A percentile compares a stretch with the other conserved stretches of the same genome.
Conservation (phyloP, 2,797 vertebrate species). For the Enteromius thamalakanensis region DNA sequence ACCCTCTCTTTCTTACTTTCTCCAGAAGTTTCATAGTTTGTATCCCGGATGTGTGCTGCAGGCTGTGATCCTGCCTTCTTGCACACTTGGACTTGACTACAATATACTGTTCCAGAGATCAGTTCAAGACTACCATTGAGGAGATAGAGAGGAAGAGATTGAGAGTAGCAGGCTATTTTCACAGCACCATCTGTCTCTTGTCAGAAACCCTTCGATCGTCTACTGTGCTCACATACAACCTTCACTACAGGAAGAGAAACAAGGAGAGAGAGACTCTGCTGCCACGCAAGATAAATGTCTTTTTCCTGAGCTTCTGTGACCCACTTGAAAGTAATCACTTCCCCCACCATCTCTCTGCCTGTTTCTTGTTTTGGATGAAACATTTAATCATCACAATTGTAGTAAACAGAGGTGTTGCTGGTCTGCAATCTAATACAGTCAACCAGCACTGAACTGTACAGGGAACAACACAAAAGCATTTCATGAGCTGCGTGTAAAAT, state of each 20-base stretch:
- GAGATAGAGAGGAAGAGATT: not conserved
- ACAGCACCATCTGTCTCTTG: constrained; percentile 50
- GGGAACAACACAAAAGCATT: not conserved
- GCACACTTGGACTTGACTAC: not conserved
- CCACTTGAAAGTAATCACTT: constrained; percentile 54
- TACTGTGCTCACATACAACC: constrained; percentile 32
- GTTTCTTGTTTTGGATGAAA: constrained; percentile 45
- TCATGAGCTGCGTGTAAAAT: not conserved
- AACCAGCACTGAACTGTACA: constrained; percentile 17
- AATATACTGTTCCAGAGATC: constrained; percentile 16
- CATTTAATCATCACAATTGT: constrained; percentile 46
- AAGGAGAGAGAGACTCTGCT: constrained; percentile 29
- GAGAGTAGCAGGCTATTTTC: constrained; percentile 27
- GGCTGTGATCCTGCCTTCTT: not conserved
- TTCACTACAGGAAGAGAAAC: constrained; percentile 22
- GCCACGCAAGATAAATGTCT: constrained; percentile 49
- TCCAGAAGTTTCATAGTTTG: not conserved
- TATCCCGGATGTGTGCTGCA: constrained; percentile 9
- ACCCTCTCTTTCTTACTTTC: not conserved
- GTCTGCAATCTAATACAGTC: constrained; percentile 23
- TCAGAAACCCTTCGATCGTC: constrained; percentile 41
- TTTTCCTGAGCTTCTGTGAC: constrained; percentile 45
- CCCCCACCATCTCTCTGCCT: constrained; percentile 27
- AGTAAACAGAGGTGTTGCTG: constrained; percentile 33
- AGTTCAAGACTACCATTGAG: constrained; percentile 24